phyloP scores from a whole-genome alignment of 2,888 invertebrate species.

The Dolomedes plantarius region DNA sequence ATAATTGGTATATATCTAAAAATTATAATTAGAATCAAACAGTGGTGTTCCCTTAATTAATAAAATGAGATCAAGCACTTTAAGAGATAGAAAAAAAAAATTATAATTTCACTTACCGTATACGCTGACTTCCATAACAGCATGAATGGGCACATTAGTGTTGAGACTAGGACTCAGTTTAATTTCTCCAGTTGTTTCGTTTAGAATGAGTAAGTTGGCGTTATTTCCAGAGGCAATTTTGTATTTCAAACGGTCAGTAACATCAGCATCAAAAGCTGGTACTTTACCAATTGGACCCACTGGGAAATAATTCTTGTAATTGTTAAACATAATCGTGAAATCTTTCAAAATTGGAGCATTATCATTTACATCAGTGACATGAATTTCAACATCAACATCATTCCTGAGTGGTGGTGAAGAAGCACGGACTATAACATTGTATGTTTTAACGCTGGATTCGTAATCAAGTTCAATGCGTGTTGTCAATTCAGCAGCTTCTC shows the following conservation, averaged over 20 bases:
- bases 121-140: constrained; percentile 94
- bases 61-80: too few relatives aligned
- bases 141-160: constrained; percentile 94
- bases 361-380: constrained; percentile 92
- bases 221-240: constrained; percentile 93
- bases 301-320: constrained; percentile 94
- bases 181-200: constrained; percentile 88
- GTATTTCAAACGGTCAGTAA: constrained; percentile 89
- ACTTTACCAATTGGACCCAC: constrained; percentile 92
- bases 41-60: too few relatives aligned
- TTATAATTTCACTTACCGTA: too few relatives aligned
- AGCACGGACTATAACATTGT: constrained; percentile 91
- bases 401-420: constrained; percentile 92
- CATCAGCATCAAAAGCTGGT: constrained; percentile 96
- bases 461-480: constrained; percentile 95
- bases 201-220: constrained; percentile 89
- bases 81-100: too few relatives aligned
- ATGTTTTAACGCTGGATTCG: constrained; percentile 93
- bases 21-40: too few relatives aligned
- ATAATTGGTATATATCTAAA: too few relatives aligned
- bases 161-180: constrained; percentile 93
- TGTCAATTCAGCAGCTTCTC: constrained; percentile 85
- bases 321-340: constrained; percentile 95
- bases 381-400: constrained; percentile 90
- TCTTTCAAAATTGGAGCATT: constrained; percentile 94